Evolutionary conservation across 2,888 invertebrate genomes (phyloP).

Genomic region (Caenorhabditis sp.): DNA sequence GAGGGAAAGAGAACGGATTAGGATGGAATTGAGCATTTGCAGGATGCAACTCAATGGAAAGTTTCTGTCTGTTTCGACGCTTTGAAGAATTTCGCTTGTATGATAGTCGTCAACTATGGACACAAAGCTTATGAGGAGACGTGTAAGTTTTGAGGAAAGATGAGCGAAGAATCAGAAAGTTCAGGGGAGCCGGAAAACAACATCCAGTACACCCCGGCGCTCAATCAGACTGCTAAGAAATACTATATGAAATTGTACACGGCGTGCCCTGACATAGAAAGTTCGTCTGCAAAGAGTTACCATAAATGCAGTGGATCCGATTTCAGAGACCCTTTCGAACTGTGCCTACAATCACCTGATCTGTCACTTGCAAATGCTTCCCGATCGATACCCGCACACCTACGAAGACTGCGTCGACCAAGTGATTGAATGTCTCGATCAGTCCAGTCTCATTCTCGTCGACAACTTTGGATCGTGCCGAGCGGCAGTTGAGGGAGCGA

Average conservation of each 20-base stretch:
- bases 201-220: conserved; percentile 5
- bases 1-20: neutral
- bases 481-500: neutral
- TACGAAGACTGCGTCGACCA: conserved; percentile 21
- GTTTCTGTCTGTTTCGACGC: neutral
- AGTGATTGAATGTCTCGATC: conserved; percentile 15
- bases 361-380: conserved; percentile 6
- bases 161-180: neutral
- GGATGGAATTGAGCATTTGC: neutral
- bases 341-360: conserved; percentile 18
- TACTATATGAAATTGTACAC: conserved; percentile 1
- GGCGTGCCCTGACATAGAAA: neutral
- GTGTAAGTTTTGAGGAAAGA: neutral
- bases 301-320: too few relatives aligned
- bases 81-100: neutral
- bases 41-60: neutral
- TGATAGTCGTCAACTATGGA: neutral
- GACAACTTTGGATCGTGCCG: neutral
- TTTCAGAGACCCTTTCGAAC: conserved; percentile 10
- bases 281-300: neutral
- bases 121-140: neutral
- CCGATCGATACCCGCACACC: neutral
- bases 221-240: conserved; percentile 8
- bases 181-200: neutral
- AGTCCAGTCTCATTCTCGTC: neutral